Base-by-base conservation (phyloP, 2,888 invertebrate genomes). In the Carpatolechia fugitivella region DNA sequence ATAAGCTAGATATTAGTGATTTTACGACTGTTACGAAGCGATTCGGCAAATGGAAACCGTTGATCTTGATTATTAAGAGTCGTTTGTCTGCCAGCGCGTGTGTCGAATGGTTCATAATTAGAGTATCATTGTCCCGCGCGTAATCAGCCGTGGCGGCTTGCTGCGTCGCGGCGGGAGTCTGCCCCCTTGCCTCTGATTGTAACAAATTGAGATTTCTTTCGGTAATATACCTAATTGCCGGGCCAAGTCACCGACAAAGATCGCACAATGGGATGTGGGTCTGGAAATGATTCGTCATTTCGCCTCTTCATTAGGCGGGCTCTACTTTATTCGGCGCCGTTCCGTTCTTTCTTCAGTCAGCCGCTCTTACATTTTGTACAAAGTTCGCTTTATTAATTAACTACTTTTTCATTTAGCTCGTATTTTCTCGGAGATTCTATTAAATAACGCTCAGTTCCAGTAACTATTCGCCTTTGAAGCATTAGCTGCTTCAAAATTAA, bases 71-170 rank as follows among this genome's bases (percentile, higher is more conserved):
- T 80, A 83, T 78, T 76, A 70, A 70, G 76, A 68, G 73, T 76
- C 76, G 80, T 83, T 85, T 65, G 64, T 64, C 67, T 69, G 71
- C 68, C 63, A 71, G 72, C 66, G 84, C 71, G 80, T 87, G 86
- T 82, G 76, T 84, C 82, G 80, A 88, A 90, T 86, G 82, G 81
- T 68, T 78, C 73, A 72, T 86, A 85, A 90, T 89, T 87, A 89
- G 78, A 80, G 79, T 82, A 85, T 85, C 81, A 85, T 87, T 87
- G 85, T 86, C 74, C 78, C 64, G 73, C 63, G 82, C 68, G 72
- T 76, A 84, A 85, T 85, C 86, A 74, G 72, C 72, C 80, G 76
- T 63, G 69, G 63, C 67, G 70, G 66, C 70, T 70, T 65, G 74
- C 72, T 68, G 70, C 61, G 72, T 62, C 70, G 62, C 68, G 64